Evolutionary conservation across 2,797 vertebrate species (phyloP).

Genomic region (Betta splendens): DNA sequence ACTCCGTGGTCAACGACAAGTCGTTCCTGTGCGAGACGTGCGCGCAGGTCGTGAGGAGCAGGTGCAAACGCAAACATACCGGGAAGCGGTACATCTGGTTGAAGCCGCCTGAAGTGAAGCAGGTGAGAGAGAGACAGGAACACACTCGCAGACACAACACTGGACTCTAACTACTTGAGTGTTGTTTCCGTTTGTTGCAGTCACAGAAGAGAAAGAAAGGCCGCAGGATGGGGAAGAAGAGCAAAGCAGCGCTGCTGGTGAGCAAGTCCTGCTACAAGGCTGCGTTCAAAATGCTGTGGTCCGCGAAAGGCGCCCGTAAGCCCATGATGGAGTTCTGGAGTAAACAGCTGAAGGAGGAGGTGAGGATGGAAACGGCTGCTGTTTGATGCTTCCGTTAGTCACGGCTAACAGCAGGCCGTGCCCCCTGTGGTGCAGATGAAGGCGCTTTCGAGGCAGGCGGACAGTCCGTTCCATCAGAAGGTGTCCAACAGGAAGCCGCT

Average conservation of each 20-base stretch:
- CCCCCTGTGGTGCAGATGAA: constrained; percentile 60
- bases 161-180: not conserved
- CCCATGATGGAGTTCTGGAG: constrained; percentile 75
- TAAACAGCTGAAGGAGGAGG: constrained; percentile 69
- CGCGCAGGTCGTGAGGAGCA: constrained; percentile 62
- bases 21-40: constrained; percentile 72
- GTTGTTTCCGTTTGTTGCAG: constrained; percentile 14
- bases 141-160: no score
- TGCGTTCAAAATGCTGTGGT: constrained; percentile 69
- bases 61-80: constrained; percentile 51
- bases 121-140: constrained; percentile 52
- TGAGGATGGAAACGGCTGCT: constrained; percentile 29
- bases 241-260: constrained; percentile 64
- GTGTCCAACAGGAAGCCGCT: constrained; percentile 64
- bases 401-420: not conserved
- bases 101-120: constrained; percentile 37
- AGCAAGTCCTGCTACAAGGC: constrained; percentile 71
- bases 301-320: constrained; percentile 69
- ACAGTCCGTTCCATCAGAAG: constrained; percentile 74
- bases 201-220: constrained; percentile 36
- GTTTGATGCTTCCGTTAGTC: not conserved
- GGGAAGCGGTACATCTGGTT: constrained; percentile 60
- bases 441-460: constrained; percentile 46
- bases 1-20: constrained; percentile 28
- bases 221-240: constrained; percentile 69